These are phyloP conservation scores for Zele albiditarsus DNA, from an alignment of 2,888 invertebrate species.

Conservation along the genomic window DNA sequence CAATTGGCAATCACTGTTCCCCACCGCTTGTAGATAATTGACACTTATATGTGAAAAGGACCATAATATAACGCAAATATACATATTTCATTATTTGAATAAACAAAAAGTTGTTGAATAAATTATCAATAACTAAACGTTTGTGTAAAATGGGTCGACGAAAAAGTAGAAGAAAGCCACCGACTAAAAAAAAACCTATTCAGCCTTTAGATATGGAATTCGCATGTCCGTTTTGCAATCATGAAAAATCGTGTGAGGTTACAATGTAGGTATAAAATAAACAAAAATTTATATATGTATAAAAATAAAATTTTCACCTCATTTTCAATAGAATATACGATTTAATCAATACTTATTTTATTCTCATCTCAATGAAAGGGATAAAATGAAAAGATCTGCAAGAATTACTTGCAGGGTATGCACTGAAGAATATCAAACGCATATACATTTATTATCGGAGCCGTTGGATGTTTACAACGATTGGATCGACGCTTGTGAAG, in stretches of 20 bases:
- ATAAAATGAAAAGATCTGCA: slow-evolving; percentile 94
- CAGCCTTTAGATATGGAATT: slow-evolving; percentile 96
- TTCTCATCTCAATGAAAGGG: slow-evolving; percentile 79
- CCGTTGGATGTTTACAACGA: slow-evolving; percentile 99
- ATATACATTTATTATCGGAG: slow-evolving; percentile 96
- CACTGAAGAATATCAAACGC: slow-evolving; percentile 96
- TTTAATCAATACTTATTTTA: slow-evolving; percentile 21
- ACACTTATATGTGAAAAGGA: no score
- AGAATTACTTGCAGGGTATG: slow-evolving; percentile 96
- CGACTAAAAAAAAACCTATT: slow-evolving; percentile 93
- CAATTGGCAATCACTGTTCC: no score
- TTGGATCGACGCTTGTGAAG: slow-evolving; percentile 99
- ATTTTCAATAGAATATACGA: background rate
- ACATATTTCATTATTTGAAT: no score
- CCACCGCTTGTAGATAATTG: no score
- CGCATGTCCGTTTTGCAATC: slow-evolving; percentile 99
- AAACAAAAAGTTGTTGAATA: no score
- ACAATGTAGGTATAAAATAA: slow-evolving; percentile 86
- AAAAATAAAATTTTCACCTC: background rate
- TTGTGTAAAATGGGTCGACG: slow-evolving; percentile 88
- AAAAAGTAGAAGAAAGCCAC: slow-evolving; percentile 98
- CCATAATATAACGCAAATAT: no score
- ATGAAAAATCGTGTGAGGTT: slow-evolving; percentile 99
- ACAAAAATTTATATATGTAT: slow-evolving; percentile 26
- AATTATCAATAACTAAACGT: no score